Base-by-base conservation (phyloP, 2,113 vertebrate species). In the Oreotrochilus melanogaster region DNA sequence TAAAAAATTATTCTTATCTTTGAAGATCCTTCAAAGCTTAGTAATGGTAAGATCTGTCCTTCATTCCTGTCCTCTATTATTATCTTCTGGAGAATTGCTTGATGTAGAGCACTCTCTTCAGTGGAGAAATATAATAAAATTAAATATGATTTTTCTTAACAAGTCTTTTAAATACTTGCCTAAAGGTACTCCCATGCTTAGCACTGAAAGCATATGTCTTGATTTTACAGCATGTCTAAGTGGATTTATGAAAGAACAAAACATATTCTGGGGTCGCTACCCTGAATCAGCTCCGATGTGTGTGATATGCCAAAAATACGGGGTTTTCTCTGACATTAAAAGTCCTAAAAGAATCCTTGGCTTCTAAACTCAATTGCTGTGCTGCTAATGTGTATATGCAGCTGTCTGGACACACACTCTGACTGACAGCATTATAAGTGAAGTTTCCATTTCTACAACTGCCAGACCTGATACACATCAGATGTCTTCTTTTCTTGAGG, bases 11-110 rank as follows among this genome's bases (percentile, higher is more conserved):
- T 86, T 79, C 30, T 69, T 14, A 35, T 72, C 56, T 93, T 84
- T 87, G 90, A 89, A 93, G 65, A 81, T 50, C 18, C 23, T 93
- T 96, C 83, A 92, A 86, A 88, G 45, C 18, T 81, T 72, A 39
- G 30, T 22, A 33, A 21, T 86, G 18, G 65, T 93, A 50, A 56
- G 9, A 79, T 83, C 28, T 89, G 31, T 31, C n/a, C 5, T 14
- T 81, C 33, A 39, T 79, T 90, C 25, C 33, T 75, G 4, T 28
- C 10, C 28, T 65, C 24, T 90, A 5, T 78, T 91, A 82, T 88
- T 85, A 78, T 69, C 25, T 88, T 82, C 35, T 79, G 18, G 28
- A 85, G 5, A 64, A 58, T 15, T 62, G 6, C n/a, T 33, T 83
- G 33, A 67, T 50, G 19, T 42, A 67, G 10, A 45, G 25, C 6